These are phyloP conservation scores for Eupithecia exiguata DNA, from an alignment of 2,888 invertebrate species.

Conservation along the genomic window DNA sequence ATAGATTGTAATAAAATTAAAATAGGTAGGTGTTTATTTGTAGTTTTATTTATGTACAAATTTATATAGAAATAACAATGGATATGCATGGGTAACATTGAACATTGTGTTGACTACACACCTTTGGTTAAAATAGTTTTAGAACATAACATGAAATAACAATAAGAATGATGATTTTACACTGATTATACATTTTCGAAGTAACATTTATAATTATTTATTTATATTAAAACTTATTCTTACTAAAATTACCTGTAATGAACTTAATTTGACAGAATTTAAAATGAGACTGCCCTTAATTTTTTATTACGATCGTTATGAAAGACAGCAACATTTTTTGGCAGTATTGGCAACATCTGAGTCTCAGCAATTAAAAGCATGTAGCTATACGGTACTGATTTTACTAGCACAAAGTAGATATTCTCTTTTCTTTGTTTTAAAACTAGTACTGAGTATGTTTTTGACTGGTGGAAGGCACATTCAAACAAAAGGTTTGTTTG, in stretches of 20 bases:
- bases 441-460: background rate
- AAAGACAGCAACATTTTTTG: no score
- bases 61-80: slow-evolving; percentile 23
- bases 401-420: background rate
- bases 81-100: slow-evolving; percentile 31
- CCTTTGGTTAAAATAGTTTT: slow-evolving; percentile 18
- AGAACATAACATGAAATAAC: slow-evolving; percentile 6
- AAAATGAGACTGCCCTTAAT: no score
- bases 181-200: background rate
- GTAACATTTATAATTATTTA: background rate
- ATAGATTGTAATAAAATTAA: slow-evolving; percentile 46
- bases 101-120: background rate
- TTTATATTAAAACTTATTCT: background rate
- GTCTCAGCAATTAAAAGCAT: background rate
- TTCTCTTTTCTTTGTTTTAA: background rate
- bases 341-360: no score
- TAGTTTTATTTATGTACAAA: slow-evolving; percentile 47
- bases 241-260: background rate
- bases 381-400: background rate
- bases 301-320: no score
- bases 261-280: no score
- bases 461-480: background rate
- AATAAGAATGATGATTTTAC: background rate
- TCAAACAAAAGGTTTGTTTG: background rate
- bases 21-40: slow-evolving; percentile 45